Evolutionary conservation across 1,140 invertebrate genomes (phyloP), one percentile per base, ranked within the genome.

Genomic region (Cylas formicarius): DNA sequence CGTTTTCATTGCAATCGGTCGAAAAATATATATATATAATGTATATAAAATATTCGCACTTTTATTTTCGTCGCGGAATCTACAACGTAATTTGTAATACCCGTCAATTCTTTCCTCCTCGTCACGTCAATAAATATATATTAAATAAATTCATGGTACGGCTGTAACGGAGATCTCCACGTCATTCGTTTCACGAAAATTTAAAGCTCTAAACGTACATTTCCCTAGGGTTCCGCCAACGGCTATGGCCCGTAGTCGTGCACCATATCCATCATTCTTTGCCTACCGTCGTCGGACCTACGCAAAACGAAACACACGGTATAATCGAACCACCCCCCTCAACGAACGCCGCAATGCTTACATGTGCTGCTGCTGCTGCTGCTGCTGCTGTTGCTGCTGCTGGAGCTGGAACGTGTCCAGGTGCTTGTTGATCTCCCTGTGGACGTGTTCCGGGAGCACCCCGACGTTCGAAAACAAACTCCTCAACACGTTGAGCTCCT

Each of bases 401-500:
- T 78, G 77, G 40, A 75, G 67, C 52, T 80, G 78, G 57, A 80
- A 80, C 24, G 73, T 72, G 47, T 82, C 79, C 53, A 83, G 70
- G 53, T 82, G 80, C 68, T 81, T 82, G 52, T 78, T 76, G 53
- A 83, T 73, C 57, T 84, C 81, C 9, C 81, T 67, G 56, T 82
- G 80, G 2, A 83, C 65, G 47, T 81, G 78, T 53, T 84, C 82
- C 1, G 82, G 80, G 6, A 81, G 63, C 2, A 79, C 74, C 8
- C 80, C 81, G 38, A 83, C 80, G 63, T 81, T 85, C 48, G 78
- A 75, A 63, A 90, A 86, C 26, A 90, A 67, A 35, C 78, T 78
- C 53, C 84, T 76, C 17, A 90, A 78, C 4, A 97, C 82, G 60
- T 85, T 90, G 43, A 97, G 70, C 67, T 97, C 93, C 64, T 95